Conservation (phyloP, 2,797 vertebrate genomes). For the Diceros bicornis region DNA sequence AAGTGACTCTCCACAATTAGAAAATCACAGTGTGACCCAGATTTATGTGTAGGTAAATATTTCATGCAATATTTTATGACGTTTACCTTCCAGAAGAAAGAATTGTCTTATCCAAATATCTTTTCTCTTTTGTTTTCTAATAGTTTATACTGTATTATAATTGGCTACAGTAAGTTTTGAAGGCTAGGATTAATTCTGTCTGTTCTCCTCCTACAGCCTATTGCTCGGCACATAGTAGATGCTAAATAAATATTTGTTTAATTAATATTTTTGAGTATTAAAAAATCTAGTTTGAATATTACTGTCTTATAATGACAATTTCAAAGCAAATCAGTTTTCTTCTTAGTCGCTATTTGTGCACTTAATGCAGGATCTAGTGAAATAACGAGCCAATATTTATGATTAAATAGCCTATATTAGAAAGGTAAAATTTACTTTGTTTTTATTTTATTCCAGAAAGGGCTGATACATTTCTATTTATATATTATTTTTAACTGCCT, state of each 20-base stretch:
- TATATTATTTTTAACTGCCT: neutral
- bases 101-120: neutral
- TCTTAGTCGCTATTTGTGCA: neutral
- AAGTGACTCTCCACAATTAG: neutral
- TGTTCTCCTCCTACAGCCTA: neutral
- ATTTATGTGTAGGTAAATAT: neutral
- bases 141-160: neutral
- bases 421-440: neutral
- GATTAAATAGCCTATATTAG: neutral
- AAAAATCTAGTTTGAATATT: neutral
- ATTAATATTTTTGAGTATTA: neutral
- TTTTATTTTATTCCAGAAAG: conserved; percentile 28
- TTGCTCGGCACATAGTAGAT: neutral
- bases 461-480: neutral
- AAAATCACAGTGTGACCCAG: neutral
- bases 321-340: neutral
- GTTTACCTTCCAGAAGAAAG: neutral
- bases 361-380: neutral
- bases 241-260: neutral
- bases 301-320: neutral
- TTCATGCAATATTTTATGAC: neutral
- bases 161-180: neutral
- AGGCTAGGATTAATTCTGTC: neutral
- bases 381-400: neutral
- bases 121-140: neutral